A percentile compares a stretch with the other conserved stretches of the same genome.
Evolutionary conservation across 2,888 invertebrate genomes (phyloP).

Genomic region (Drosophila aldrichi): DNA sequence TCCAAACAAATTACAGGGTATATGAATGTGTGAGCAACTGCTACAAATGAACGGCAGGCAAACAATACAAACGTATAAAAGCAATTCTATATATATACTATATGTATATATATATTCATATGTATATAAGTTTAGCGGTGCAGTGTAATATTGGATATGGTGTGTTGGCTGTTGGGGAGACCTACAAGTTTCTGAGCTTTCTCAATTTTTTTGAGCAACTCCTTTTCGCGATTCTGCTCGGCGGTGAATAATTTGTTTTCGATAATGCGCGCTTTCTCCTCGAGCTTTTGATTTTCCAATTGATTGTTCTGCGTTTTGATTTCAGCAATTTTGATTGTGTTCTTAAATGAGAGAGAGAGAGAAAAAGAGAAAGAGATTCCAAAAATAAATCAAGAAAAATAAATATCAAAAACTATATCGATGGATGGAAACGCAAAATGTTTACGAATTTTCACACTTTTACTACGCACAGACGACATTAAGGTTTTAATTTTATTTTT

Average conservation of each 20-base stretch:
- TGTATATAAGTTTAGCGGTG: background rate
- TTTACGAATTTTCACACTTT: background rate
- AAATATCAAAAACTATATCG: conserved; percentile 52
- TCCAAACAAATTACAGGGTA: background rate
- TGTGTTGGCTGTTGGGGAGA: conserved; percentile 59
- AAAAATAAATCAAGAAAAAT: conserved; percentile 46
- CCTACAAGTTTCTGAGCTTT: conserved; percentile 93
- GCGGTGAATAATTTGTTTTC: conserved; percentile 92
- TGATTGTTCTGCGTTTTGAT: conserved; percentile 88
- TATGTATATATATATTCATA: background rate
- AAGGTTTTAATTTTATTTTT: background rate
- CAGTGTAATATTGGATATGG: background rate
- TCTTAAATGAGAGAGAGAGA: conserved; percentile 84
- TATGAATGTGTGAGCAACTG: conserved; percentile 12
- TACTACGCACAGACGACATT: conserved; percentile 29
- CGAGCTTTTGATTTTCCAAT: conserved; percentile 87
- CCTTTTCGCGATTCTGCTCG: conserved; percentile 93
- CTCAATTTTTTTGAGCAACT: conserved; percentile 94
- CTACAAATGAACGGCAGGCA: conserved; percentile 57
- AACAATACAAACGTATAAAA: conserved; percentile 32
- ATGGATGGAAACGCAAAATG: conserved; percentile 54
- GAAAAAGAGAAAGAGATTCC: conserved; percentile 36
- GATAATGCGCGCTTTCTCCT: conserved; percentile 89
- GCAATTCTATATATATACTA: conserved; percentile 5
- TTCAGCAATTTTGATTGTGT: conserved; percentile 89